These are phyloP conservation scores for Platorchestia sp. DNA, from an alignment of 1,140 invertebrate genomes.

Conservation along the genomic window DNA sequence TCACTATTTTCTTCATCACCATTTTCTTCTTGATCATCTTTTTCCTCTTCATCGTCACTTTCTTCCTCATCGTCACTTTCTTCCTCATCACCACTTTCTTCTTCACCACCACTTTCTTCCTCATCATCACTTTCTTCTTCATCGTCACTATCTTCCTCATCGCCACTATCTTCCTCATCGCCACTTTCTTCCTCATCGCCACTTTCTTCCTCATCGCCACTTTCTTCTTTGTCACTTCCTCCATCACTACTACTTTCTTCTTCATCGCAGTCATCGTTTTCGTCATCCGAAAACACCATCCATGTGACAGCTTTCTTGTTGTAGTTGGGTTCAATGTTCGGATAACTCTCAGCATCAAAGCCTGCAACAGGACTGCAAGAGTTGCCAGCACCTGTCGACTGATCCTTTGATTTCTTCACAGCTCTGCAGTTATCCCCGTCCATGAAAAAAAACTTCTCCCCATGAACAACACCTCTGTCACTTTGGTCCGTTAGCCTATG, in stretches of 20 bases:
- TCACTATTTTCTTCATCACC: neutral
- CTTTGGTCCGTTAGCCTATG: neutral
- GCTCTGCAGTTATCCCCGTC: conserved; percentile 32
- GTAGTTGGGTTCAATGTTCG: conserved; percentile 15
- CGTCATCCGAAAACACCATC: conserved; percentile 15
- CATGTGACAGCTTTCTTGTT: conserved; percentile 33
- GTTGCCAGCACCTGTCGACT: neutral
- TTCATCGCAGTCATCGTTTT: neutral
- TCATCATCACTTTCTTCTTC: conserved; percentile 51
- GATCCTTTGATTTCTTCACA: conserved; percentile 54
- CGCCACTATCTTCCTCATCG: neutral
- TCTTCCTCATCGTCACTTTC: neutral
- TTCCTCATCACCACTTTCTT: neutral
- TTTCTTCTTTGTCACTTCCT: conserved; percentile 39
- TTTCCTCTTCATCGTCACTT: neutral
- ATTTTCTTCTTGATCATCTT: conserved; percentile 33
- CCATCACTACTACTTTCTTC: conserved; percentile 34
- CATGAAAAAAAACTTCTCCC: conserved; percentile 11
- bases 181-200: conserved; percentile 22
- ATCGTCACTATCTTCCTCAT: conserved; percentile 12
- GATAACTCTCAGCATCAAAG: neutral
- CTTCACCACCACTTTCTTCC: conserved; percentile 20
- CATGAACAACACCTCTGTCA: neutral
- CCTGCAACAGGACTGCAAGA: neutral
- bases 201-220: conserved; percentile 37